Evolutionary conservation across 2,888 invertebrate genomes (phyloP), one percentile per base, ranked within the genome.

Genomic region (Hirtodrosophila trivittata): DNA sequence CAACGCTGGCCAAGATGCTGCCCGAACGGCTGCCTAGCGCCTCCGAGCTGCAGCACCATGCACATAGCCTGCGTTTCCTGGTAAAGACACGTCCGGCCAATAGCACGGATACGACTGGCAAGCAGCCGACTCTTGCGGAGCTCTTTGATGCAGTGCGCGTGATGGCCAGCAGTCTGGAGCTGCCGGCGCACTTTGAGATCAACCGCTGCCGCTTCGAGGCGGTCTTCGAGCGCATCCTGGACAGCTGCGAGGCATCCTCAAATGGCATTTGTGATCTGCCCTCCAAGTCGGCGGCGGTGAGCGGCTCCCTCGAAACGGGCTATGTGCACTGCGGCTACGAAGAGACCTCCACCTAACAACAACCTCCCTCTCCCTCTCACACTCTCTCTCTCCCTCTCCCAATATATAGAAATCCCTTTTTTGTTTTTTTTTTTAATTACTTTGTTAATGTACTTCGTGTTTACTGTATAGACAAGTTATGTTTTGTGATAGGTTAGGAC

Each of bases 211-310:
- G 89, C 16, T 77, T 91, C 33, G 91, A 91, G 75, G 84, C 89
- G 1, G 87, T 90, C n/a, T 90, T 91, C 30, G 91, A 91, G 66
- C 86, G 88, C 37, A 89, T 91, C 41, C 68, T 91, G 18, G 90
- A 90, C 45, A 83, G 60, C 56, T 51, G 71, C 26, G 78, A 83
- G 14, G 21, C 62, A 7, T 33, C 21, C 3, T 1, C 43, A 0
- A 58, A 59, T 62, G 43, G 49, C 12, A 10, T 4, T n/a, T 9
- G 35, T 4, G 68, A 78, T 26, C 43, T 78, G 50, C 77, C 63
- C 8, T 46, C 64, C 50, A 85, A 85, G 30, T 83, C 85, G 6
- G 38, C 73, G 1, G 82, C 80, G 0, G 57, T 86, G 0, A 59
- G 67, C 6, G 89, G 88, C 3, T 65, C 66, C 21, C 55, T 83